Conservation (phyloP, 2,113 vertebrate species). For the Phasianus colchicus region DNA sequence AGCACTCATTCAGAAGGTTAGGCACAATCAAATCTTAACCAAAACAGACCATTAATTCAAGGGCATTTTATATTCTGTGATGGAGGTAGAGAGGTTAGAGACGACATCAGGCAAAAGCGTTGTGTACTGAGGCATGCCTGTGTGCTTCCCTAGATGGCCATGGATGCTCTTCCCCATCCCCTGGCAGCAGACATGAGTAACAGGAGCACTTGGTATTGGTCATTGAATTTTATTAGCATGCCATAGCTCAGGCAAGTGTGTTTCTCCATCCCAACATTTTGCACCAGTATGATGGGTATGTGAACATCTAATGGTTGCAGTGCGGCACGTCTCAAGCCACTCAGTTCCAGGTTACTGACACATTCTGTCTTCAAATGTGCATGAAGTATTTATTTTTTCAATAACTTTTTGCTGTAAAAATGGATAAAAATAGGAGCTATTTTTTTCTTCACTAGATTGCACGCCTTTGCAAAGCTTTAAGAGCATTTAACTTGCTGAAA, state of each 20-base stretch:
- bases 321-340: background rate
- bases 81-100: background rate
- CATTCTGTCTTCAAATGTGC: background rate
- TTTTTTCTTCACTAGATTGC: background rate
- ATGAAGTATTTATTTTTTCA: background rate
- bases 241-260: background rate
- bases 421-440: background rate
- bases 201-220: background rate
- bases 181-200: background rate
- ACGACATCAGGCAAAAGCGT: fast-evolving
- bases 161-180: background rate
- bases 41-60: background rate
- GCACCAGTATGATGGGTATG: background rate
- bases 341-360: background rate
- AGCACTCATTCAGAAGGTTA: background rate
- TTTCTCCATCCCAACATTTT: background rate
- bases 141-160: background rate
- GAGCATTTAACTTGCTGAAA: background rate
- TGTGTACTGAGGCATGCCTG: background rate
- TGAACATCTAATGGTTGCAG: background rate
- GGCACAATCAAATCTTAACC: background rate
- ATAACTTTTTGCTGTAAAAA: background rate
- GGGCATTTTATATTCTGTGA: background rate
- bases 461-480: background rate
- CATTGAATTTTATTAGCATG: conserved; percentile 8